Evolutionary conservation across 2,888 invertebrate species (phyloP).

Genomic region (Acronicta psi): DNA sequence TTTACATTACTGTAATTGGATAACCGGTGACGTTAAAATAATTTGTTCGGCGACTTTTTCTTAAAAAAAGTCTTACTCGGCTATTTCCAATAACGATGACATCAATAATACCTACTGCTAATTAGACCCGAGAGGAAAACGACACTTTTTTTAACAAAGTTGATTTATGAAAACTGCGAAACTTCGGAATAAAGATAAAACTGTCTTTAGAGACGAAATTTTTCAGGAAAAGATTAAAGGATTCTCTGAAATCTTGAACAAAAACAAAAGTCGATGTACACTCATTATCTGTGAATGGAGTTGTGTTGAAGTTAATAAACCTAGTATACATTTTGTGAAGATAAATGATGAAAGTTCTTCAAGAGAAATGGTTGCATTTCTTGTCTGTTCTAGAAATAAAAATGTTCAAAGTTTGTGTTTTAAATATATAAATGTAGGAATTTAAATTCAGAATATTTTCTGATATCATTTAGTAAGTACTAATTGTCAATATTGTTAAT

Average conservation of each 20-base stretch:
- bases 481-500: too few relatives aligned
- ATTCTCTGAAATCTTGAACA: neutral
- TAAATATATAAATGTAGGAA: neutral
- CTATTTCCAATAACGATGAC: conserved; percentile 3
- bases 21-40: too few relatives aligned
- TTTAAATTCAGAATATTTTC: too few relatives aligned
- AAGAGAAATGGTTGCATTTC: too few relatives aligned
- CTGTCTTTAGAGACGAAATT: conserved; percentile 19
- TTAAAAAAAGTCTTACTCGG: neutral
- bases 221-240: conserved; percentile 23
- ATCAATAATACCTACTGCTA: conserved; percentile 17
- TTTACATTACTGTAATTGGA: too few relatives aligned
- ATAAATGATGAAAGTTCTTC: neutral
- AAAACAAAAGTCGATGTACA: conserved; percentile 15
- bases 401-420: neutral
- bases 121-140: conserved; percentile 15
- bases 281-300: conserved; percentile 17
- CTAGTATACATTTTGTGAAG: neutral
- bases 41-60: too few relatives aligned
- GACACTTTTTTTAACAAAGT: conserved; percentile 20
- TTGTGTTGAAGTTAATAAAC: conserved; percentile 7
- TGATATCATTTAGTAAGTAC: too few relatives aligned
- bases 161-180: conserved; percentile 27
- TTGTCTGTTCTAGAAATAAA: neutral
- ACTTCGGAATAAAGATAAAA: conserved; percentile 34